phyloP scores from a whole-genome alignment of 2,888 invertebrate species.

The Cantharis nigra region DNA sequence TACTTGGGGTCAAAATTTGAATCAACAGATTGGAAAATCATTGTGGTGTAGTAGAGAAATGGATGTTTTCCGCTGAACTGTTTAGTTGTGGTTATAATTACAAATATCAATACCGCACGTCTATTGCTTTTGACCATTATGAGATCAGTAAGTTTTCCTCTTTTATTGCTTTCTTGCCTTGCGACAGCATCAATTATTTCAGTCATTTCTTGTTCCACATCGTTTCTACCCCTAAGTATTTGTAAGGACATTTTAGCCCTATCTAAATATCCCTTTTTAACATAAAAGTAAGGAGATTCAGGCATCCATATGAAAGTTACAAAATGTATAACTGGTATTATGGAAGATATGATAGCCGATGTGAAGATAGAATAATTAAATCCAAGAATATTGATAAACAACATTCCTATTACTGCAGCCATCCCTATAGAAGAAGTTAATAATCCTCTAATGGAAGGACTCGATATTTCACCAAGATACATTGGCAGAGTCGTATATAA shows the following conservation, averaged over 20 bases:
- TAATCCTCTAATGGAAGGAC: conserved; percentile 62
- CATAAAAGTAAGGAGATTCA: conserved; percentile 63
- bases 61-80: conserved; percentile 70
- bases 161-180: conserved; percentile 57
- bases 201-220: conserved; percentile 58
- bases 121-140: conserved; percentile 62
- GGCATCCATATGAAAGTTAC: conserved; percentile 66
- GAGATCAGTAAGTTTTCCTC: conserved; percentile 58
- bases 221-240: conserved; percentile 61
- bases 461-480: conserved; percentile 65
- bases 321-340: conserved; percentile 63
- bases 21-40: conserved; percentile 62
- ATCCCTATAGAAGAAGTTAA: conserved; percentile 66
- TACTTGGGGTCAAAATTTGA: conserved; percentile 58
- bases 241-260: conserved; percentile 61
- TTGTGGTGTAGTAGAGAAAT: conserved; percentile 58
- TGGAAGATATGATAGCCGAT: conserved; percentile 62
- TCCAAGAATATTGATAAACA: conserved; percentile 66
- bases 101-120: conserved; percentile 64
- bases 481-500: conserved; percentile 57
- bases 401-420: conserved; percentile 61
- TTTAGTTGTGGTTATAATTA: conserved; percentile 64
- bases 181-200: conserved; percentile 46
- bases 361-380: conserved; percentile 61
- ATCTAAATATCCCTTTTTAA: conserved; percentile 53